These are phyloP conservation scores for Encarsia formosa DNA, from an alignment of 2,888 invertebrate genomes.

Conservation along the genomic window DNA sequence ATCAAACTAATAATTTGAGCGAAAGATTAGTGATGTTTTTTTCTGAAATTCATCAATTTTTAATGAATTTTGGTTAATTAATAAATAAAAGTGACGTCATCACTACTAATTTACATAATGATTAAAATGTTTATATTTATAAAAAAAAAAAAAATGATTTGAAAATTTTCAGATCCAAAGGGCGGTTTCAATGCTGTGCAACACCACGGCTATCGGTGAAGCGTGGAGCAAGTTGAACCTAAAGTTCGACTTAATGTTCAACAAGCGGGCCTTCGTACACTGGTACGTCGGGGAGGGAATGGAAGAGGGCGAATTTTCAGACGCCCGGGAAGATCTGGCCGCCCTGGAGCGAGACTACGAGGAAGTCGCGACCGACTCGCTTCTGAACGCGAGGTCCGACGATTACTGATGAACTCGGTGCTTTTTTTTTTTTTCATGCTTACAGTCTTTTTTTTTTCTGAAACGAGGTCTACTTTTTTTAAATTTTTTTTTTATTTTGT, in stretches of 20 bases:
- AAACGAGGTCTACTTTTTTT: background rate
- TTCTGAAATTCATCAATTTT: too few relatives aligned
- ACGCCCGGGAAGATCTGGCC: conserved; percentile 81
- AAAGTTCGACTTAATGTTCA: conserved; percentile 95
- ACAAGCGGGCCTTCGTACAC: conserved; percentile 93
- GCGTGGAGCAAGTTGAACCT: conserved; percentile 72
- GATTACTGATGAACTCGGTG: too few relatives aligned
- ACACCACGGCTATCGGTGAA: conserved; percentile 46
- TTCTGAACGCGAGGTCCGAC: background rate
- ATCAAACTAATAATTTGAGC: too few relatives aligned
- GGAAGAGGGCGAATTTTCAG: conserved; percentile 83
- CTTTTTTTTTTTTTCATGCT: background rate
- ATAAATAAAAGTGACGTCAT: too few relatives aligned
- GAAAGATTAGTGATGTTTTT: too few relatives aligned
- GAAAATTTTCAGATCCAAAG: conserved; percentile 38
- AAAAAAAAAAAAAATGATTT: conserved; percentile 1
- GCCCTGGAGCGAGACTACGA: conserved; percentile 78
- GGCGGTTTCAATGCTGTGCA: conserved; percentile 47
- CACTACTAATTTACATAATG: too few relatives aligned
- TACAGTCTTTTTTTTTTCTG: background rate
- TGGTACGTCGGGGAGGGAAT: conserved; percentile 90
- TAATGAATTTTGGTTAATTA: too few relatives aligned
- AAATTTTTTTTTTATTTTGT: background rate
- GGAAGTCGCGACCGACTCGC: conserved; percentile 72
- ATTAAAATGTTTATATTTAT: background rate